Evolutionary conservation across 2,888 invertebrate genomes (phyloP).

Genomic region (Nephrotoma appendiculata): DNA sequence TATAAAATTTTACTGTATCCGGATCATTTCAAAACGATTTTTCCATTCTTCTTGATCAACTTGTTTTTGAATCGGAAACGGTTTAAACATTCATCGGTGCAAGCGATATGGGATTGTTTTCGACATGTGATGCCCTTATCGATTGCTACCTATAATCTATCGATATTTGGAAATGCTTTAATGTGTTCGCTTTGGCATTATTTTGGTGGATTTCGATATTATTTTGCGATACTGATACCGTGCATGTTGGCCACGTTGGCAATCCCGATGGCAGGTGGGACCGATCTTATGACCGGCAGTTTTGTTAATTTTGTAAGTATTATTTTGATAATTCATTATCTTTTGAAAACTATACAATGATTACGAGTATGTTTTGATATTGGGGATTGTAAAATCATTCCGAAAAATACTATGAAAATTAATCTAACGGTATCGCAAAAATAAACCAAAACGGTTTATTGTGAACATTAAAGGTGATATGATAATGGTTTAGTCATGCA

Average conservation of each 20-base stretch:
- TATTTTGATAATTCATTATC: neutral
- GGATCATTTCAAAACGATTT: neutral
- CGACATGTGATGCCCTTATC: neutral
- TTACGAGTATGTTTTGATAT: neutral
- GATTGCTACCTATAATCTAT: neutral
- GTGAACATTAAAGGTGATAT: neutral
- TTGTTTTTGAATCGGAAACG: neutral
- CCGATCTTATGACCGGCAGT: neutral
- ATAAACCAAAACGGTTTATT: neutral
- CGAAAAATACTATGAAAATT: neutral
- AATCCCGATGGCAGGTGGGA: neutral
- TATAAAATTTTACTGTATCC: neutral
- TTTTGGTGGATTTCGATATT: neutral
- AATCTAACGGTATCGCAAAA: neutral
- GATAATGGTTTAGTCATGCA: neutral
- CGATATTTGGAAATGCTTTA: neutral
- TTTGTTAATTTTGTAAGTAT: neutral
- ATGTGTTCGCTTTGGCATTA: neutral
- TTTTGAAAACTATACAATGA: neutral
- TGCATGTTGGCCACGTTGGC: neutral
- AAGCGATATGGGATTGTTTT: neutral
- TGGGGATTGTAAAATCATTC: neutral
- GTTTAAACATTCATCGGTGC: neutral
- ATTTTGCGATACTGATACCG: neutral
- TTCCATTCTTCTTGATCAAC: neutral